These are phyloP conservation scores for Caenorhabditis briggsae DNA, from an alignment of 1,140 invertebrate species.

Conservation along the genomic window DNA sequence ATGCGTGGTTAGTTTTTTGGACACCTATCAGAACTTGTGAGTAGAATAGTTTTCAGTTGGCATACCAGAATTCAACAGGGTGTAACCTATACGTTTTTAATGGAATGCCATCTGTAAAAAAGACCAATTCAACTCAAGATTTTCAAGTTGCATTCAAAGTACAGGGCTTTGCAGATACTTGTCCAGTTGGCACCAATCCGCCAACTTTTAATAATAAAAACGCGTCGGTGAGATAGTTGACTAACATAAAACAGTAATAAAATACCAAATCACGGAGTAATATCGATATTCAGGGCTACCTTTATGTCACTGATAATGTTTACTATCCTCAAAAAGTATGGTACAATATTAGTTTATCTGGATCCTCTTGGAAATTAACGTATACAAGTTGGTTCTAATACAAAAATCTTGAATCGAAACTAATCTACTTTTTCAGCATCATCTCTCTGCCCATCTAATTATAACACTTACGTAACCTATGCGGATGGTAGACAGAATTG, in stretches of 20 bases:
- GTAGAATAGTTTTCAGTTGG: not conserved
- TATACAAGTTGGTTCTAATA: not conserved
- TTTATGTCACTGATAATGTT: not conserved
- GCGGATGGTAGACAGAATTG: not conserved
- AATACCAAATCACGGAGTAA: no score
- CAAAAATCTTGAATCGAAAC: not conserved
- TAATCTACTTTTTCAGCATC: not conserved
- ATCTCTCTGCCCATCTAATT: not conserved
- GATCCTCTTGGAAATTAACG: not conserved
- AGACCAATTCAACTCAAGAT: not conserved
- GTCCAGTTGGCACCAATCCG: not conserved
- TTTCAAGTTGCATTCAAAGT: not conserved
- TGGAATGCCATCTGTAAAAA: not conserved
- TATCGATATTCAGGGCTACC: not conserved
- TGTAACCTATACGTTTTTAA: not conserved
- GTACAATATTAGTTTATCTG: slow-evolving; percentile 8
- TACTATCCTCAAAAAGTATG: not conserved
- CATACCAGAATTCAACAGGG: slow-evolving; percentile 27
- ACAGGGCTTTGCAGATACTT: not conserved
- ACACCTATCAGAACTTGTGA: not conserved
- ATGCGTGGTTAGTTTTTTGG: not conserved
- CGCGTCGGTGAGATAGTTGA: not conserved
- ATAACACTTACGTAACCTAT: not conserved
- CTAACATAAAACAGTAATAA: no score
- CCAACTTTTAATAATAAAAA: slow-evolving; percentile 27